phyloP scores from a whole-genome alignment of 2,113 vertebrate genomes.

The Syrrhaptes paradoxus region DNA sequence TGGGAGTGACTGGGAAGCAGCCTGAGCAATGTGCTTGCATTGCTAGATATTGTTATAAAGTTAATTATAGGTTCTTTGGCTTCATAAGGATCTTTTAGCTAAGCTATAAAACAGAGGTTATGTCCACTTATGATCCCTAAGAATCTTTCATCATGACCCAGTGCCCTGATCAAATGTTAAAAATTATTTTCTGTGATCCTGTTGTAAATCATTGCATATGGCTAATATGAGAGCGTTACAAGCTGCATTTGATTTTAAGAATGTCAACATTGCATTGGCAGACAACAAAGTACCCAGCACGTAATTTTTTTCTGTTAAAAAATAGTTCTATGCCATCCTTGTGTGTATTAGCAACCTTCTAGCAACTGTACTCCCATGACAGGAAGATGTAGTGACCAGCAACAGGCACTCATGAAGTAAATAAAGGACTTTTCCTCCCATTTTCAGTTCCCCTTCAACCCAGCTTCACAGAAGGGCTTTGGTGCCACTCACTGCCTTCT shows the following conservation, averaged over 20 bases:
- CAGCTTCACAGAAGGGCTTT: neutral
- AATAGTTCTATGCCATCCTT: neutral
- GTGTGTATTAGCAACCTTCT: neutral
- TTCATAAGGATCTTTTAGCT: neutral
- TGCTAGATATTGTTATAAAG: neutral
- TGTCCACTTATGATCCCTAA: neutral
- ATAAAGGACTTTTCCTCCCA: neutral
- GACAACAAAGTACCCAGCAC: neutral
- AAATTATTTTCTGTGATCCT: neutral
- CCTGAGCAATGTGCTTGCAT: neutral
- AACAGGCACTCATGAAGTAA: neutral
- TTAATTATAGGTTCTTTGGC: neutral
- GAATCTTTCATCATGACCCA: neutral
- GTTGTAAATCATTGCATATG: neutral
- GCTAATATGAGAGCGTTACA: neutral
- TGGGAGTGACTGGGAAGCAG: neutral
- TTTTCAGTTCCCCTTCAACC: neutral
- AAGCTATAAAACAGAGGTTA: neutral
- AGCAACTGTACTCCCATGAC: neutral
- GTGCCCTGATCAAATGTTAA: neutral
- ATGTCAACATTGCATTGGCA: neutral
- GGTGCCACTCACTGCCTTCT: neutral
- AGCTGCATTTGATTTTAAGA: neutral
- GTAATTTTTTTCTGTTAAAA: neutral
- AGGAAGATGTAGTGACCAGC: neutral